Base-by-base conservation (phyloP, 2,797 vertebrate species). In the Arctocebus calabarensis region DNA sequence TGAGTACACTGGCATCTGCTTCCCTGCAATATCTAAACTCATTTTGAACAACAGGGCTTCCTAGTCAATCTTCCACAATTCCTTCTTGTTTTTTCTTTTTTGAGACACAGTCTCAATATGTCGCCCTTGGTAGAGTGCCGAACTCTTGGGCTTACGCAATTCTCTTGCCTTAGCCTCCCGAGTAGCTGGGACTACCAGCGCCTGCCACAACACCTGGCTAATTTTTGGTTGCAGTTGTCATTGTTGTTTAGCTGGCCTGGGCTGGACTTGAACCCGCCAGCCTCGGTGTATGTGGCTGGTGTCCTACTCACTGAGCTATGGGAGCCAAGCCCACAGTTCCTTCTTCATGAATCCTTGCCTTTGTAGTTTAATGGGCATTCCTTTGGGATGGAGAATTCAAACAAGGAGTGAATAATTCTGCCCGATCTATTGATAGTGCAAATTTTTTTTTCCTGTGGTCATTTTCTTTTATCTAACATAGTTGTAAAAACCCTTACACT, bases 381-480 rank as follows among this genome's bases (percentile, higher is more conserved):
- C 48, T 17, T 7, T 14, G 34, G 14, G n/a, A 74, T 17, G 22
- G 19, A 52, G 68, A 88, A 78, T 34, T 62, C 32, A 92, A 87
- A 87, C 3, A 32, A 77, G n/a, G 45, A 61, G 2, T 64, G 40
- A 93, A 70, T 61, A 57, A 82, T 10, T 59, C 14, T 93, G 11
- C 27, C 32, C 7, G 3, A 84, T 64, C 66, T 93, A 71, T 37
- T 75, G 25, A 90, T 32, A 77, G 1, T 32, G 25, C 2, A 68
- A 25, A n/a, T 70, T 3, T 73, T 61, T 92, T 87, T 64, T 55
- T 20, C 27, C 62, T 84, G 27, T 62, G 37, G 37, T 32, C 40
- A 57, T 87, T 84, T 74, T 73, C 32, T 83, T 91, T 90, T 78
- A 68, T 48, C 7, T 93, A 71, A 75, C 32, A 95, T 10, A 52